phyloP scores from a whole-genome alignment of 1,140 invertebrate genomes.

The Chlorops oryzae region DNA sequence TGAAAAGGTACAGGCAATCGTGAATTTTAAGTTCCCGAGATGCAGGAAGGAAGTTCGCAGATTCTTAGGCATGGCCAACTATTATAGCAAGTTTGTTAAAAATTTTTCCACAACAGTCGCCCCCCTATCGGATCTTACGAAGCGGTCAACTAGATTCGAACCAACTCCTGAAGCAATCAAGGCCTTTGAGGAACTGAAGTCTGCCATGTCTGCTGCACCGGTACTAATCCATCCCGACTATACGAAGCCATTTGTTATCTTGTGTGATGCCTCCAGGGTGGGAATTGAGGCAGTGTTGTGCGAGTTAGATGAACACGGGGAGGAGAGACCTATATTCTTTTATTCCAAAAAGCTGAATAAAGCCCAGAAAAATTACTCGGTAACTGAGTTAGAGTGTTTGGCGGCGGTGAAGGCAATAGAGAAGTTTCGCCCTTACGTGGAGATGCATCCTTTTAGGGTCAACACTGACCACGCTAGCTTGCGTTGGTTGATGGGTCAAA shows the following conservation, averaged over 20 bases:
- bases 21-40: constrained; percentile 24
- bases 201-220: constrained; percentile 29
- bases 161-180: background rate
- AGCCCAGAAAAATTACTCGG: constrained; percentile 45
- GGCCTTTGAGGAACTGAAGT: constrained; percentile 13
- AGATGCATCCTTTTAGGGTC: constrained; percentile 41
- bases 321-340: constrained; percentile 33
- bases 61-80: constrained; percentile 48
- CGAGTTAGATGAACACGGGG: constrained; percentile 24
- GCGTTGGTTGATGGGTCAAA: constrained; percentile 23
- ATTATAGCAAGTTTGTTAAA: constrained; percentile 47
- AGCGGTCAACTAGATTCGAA: background rate
- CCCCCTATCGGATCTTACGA: constrained; percentile 17
- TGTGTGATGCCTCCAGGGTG: constrained; percentile 37
- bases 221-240: constrained; percentile 41
- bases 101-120: constrained; percentile 44
- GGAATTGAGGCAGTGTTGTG: constrained; percentile 38
- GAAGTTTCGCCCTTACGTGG: constrained; percentile 43
- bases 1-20: constrained; percentile 14
- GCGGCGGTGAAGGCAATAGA: constrained; percentile 46
- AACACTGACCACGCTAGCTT: constrained; percentile 29
- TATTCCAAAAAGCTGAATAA: constrained; percentile 24
- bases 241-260: constrained; percentile 29
- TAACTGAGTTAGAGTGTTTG: constrained; percentile 48
- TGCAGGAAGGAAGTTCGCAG: constrained; percentile 27